Evolutionary conservation across 2,113 vertebrate species (phyloP).

Genomic region (Apistogramma diplotaenia): DNA sequence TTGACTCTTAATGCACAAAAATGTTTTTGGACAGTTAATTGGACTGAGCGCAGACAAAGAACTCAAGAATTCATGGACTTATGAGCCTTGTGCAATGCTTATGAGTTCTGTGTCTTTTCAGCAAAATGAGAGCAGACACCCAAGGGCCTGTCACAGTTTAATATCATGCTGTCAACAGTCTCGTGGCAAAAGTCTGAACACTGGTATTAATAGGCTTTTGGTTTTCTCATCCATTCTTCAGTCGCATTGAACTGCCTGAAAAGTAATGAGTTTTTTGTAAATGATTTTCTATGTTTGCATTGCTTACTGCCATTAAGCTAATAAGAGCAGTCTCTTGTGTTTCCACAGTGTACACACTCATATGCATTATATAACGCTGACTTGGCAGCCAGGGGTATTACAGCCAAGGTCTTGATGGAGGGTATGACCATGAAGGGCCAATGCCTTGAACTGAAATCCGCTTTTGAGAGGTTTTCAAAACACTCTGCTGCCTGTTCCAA

Average conservation of each 20-base stretch:
- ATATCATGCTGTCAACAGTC: constrained; percentile 50
- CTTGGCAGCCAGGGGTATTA: constrained; percentile 50
- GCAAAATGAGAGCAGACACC: constrained; percentile 43
- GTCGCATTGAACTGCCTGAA: neutral
- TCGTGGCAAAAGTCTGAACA: constrained; percentile 8
- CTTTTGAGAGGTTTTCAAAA: constrained; percentile 55
- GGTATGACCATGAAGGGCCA: constrained; percentile 47
- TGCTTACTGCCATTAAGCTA: constrained; percentile 44
- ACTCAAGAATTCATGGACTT: constrained; percentile 7
- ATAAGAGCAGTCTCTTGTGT: constrained; percentile 46
- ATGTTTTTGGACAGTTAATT: constrained; percentile 16
- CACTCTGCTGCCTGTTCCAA: constrained; percentile 46
- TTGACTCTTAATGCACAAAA: constrained; percentile 28
- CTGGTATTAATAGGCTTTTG: constrained; percentile 28
- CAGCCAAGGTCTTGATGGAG: constrained; percentile 59
- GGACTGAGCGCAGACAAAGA: neutral
- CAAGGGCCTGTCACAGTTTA: constrained; percentile 41
- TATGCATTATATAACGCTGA: constrained; percentile 67
- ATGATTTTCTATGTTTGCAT: constrained; percentile 43
- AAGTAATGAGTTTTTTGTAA: constrained; percentile 11
- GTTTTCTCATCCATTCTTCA: constrained; percentile 15
- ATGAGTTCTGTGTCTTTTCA: constrained; percentile 37
- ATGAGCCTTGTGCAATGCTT: constrained; percentile 3
- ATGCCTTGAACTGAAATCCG: constrained; percentile 49
- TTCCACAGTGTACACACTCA: constrained; percentile 52